These are phyloP conservation scores for Baccha elongata DNA, from an alignment of 2,888 invertebrate species.

Conservation along the genomic window DNA sequence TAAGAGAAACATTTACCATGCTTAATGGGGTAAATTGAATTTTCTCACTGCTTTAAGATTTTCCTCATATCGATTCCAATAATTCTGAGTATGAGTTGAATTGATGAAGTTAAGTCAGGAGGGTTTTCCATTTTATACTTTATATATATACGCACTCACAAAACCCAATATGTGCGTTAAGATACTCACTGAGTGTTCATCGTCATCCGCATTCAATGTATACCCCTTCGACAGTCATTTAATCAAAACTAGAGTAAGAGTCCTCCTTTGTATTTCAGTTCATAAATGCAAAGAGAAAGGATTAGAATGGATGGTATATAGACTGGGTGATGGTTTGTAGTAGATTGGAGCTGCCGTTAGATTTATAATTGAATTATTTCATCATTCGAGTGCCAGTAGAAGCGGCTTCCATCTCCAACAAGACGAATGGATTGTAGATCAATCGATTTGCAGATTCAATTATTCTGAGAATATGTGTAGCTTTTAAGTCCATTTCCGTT, in stretches of 20 bases:
- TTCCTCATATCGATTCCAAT: constrained; percentile 27
- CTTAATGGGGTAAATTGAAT: constrained; percentile 68
- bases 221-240: constrained; percentile 3
- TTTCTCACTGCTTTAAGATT: constrained; percentile 67
- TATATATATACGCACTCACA: background rate
- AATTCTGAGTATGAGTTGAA: background rate
- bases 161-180: constrained; percentile 67
- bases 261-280: constrained; percentile 65
- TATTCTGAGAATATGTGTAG: constrained; percentile 35
- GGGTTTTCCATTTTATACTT: background rate
- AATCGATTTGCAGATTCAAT: constrained; percentile 73
- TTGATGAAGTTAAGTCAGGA: background rate
- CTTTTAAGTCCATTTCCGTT: constrained; percentile 71
- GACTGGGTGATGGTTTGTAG: constrained; percentile 15
- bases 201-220: constrained; percentile 15
- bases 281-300: constrained; percentile 65
- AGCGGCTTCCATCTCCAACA: background rate
- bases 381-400: constrained; percentile 61
- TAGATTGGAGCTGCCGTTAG: constrained; percentile 68
- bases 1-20: constrained; percentile 64
- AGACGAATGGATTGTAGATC: constrained; percentile 66
- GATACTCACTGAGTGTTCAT: constrained; percentile 66
- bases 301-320: constrained; percentile 43
- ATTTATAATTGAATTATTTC: constrained; percentile 74
- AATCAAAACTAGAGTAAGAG: constrained; percentile 34